These are phyloP conservation scores for Podotricha telesiphe DNA, from an alignment of 2,888 invertebrate genomes.

Conservation along the genomic window DNA sequence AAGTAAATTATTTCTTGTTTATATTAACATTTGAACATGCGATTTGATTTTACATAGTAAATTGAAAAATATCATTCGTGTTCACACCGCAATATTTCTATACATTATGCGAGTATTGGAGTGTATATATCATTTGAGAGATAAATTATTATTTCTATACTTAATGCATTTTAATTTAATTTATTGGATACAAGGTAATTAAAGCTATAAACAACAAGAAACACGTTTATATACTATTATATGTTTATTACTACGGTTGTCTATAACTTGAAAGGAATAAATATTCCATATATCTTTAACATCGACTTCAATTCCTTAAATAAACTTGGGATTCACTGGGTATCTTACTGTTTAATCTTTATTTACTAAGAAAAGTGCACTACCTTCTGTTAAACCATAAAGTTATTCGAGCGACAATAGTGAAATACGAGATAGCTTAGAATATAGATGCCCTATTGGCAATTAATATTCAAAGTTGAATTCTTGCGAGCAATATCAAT, in stretches of 20 bases:
- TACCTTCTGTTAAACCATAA: slow-evolving; percentile 39
- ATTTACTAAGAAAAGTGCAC: slow-evolving; percentile 43
- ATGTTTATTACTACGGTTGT: not conserved
- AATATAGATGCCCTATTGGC: slow-evolving; percentile 42
- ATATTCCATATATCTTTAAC: not conserved
- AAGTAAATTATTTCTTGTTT: slow-evolving; percentile 39
- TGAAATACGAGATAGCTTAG: slow-evolving; percentile 40
- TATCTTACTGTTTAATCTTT: slow-evolving; percentile 31
- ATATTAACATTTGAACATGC: slow-evolving; percentile 23
- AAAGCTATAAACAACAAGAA: not conserved
- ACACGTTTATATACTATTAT: not conserved
- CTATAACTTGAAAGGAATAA: not conserved
- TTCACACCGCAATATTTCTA: not conserved
- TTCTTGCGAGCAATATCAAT: slow-evolving; percentile 54
- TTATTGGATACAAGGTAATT: not conserved
- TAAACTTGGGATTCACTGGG: not conserved
- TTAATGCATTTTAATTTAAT: not conserved
- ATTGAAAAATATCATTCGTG: slow-evolving; percentile 1
- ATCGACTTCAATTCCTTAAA: slow-evolving; percentile 1
- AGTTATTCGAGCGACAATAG: slow-evolving; percentile 39
- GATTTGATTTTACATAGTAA: slow-evolving; percentile 37
- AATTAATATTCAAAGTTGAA: slow-evolving; percentile 52
- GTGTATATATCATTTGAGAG: not conserved
- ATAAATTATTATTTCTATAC: not conserved
- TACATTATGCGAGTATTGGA: not conserved